These are phyloP conservation scores for Chaetorhynchus papuensis DNA, from an alignment of 2,113 vertebrate species.

Conservation along the genomic window DNA sequence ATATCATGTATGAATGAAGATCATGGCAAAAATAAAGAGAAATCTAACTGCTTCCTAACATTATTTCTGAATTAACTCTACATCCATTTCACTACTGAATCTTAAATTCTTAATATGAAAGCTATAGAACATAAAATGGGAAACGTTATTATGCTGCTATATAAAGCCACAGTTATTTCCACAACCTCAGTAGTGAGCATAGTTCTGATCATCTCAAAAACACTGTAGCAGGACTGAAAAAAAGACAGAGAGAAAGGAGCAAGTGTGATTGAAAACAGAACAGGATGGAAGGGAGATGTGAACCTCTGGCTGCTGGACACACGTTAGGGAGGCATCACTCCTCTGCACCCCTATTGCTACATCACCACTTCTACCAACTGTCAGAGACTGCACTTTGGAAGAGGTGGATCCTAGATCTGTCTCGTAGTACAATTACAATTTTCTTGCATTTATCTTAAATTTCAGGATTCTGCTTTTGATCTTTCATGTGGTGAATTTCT, in stretches of 20 bases:
- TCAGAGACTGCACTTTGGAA: not conserved
- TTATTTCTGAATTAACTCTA: not conserved
- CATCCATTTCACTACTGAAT: not conserved
- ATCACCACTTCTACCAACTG: not conserved
- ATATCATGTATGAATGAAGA: not conserved
- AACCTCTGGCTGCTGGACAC: not conserved
- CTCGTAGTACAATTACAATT: not conserved
- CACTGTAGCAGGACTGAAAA: not conserved
- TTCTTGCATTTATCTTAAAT: not conserved
- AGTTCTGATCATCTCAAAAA: not conserved
- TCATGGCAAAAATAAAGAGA: not conserved
- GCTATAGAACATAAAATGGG: not conserved
- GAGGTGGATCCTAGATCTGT: not conserved
- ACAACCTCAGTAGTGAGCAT: not conserved
- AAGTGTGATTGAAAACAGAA: not conserved
- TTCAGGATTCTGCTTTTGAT: not conserved
- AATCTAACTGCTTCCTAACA: not conserved
- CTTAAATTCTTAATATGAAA: not conserved
- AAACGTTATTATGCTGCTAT: not conserved
- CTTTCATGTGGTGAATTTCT: not conserved
- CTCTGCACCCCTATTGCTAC: not conserved
- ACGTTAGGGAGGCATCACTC: not conserved
- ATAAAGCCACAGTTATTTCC: not conserved
- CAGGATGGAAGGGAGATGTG: not conserved
- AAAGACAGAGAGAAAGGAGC: not conserved